These are phyloP conservation scores for Aporophyla nigra DNA, from an alignment of 2,888 invertebrate genomes.

Conservation along the genomic window DNA sequence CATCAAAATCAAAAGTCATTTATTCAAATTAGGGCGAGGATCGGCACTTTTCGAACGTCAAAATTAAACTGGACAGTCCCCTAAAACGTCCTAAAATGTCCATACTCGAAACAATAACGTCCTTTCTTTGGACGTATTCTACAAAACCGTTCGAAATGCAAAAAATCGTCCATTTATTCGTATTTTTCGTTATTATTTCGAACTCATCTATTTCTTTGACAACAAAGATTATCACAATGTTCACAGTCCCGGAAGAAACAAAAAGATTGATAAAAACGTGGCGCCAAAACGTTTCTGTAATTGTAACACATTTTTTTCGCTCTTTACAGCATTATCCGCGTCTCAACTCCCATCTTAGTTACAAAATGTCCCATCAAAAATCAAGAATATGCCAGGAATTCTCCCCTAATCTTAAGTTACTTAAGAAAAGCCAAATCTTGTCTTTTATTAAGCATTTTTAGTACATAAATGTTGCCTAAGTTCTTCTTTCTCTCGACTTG, in stretches of 20 bases:
- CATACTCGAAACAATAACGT: neutral
- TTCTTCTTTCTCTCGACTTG: neutral
- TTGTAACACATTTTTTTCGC: conserved; percentile 41
- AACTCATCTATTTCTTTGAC: conserved; percentile 1
- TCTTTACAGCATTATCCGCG: conserved; percentile 32
- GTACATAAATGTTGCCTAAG: conserved; percentile 23
- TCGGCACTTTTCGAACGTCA: no score
- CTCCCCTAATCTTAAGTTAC: conserved; percentile 44
- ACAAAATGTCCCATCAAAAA: conserved; percentile 54
- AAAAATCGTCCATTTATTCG: neutral
- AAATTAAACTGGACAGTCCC: no score
- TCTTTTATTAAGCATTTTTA: conserved; percentile 48
- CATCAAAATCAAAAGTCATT: no score
- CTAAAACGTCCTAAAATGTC: neutral
- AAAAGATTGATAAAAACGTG: conserved; percentile 27
- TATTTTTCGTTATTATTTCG: conserved; percentile 2
- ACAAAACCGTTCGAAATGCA: neutral
- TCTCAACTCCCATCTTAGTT: conserved; percentile 30
- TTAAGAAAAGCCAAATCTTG: conserved; percentile 43
- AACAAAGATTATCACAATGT: neutral
- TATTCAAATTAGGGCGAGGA: no score
- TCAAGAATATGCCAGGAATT: conserved; percentile 51
- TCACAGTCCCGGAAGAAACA: neutral
- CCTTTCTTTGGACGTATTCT: neutral
- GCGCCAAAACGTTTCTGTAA: conserved; percentile 44